Base-by-base conservation (phyloP, 2,113 vertebrate species). In the Eupsittula cactorum region DNA sequence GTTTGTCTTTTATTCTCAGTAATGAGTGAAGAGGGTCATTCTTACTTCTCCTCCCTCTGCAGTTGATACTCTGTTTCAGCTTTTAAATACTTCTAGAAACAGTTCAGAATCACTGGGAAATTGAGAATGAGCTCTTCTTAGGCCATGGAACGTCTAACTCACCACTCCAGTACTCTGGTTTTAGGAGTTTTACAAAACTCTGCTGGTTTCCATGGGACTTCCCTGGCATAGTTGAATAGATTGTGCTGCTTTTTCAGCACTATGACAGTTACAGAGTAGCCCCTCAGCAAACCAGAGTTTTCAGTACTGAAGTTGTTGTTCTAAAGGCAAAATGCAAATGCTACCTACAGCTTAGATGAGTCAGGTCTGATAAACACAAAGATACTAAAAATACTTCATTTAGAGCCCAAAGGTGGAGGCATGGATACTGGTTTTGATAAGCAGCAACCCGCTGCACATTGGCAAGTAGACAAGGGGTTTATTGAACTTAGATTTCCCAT, bases 301-400 rank as follows among this genome's bases (percentile, higher is more conserved):
- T 69, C 50, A 46, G 55, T 84, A 37, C 31, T 84, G 81, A 91
- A 64, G 49, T 52, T 70, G 44, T 89, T 93, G 35, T 59, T 89
- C 33, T 93, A 33, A 83, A 87, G 67, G 55, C 64, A 85, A 82
- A 35, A 69, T 71, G 19, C 25, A 82, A 60, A 46, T 60, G 8
- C 85, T 95, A 68, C 92, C 90, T 96, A 39, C 89, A 69, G 11
- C 50, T 95, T 82, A 75, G 65, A 75, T 70, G 23, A 91, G 60
- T 92, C 96, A 92, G 70, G 60, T 57, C 84, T 93, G 77, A 90
- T 90, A 91, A 97, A 93, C 75, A 12, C 42, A 25, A 62, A 68
- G 67, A 84, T 16, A 80, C 93, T 97, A 92, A 97, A 97, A 97
- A 97, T 97, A 96, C 23, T 79, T 60, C 60, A 21, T 55, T 78